These are phyloP conservation scores for Actinostola sp. DNA, from an alignment of 92 coral and sea anemone species.

Conservation along the genomic window DNA sequence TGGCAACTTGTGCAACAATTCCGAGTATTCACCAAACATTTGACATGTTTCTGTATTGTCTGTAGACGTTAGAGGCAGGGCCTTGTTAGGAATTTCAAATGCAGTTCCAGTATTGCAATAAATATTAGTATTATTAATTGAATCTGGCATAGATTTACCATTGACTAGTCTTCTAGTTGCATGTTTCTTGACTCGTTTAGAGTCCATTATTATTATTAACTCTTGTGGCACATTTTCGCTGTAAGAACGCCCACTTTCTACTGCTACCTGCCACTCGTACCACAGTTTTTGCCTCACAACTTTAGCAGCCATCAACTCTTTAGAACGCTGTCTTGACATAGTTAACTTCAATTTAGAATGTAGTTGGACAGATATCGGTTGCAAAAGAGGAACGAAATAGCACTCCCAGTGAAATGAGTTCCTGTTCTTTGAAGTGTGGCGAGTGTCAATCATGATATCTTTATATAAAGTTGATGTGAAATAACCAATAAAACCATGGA, in stretches of 20 bases:
- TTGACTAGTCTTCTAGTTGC: background rate
- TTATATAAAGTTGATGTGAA: conserved; percentile 44
- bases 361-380: conserved; percentile 21
- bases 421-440: conserved; percentile 30
- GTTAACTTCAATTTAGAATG: background rate
- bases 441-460: conserved; percentile 56
- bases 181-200: background rate
- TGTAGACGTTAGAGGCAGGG: too few relatives aligned
- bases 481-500: conserved; percentile 56
- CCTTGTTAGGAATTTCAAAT: too few relatives aligned
- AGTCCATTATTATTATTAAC: background rate
- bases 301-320: background rate
- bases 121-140: too few relatives aligned
- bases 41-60: too few relatives aligned
- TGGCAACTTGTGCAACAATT: background rate
- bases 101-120: too few relatives aligned
- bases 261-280: conserved; percentile 35
- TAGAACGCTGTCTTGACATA: background rate
- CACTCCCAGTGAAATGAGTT: conserved; percentile 64
- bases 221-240: background rate
- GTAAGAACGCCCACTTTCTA: background rate
- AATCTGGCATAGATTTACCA: too few relatives aligned
- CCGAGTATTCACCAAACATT: too few relatives aligned
- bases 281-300: conserved; percentile 18
- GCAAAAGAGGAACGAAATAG: conserved; percentile 46